Evolutionary conservation across 2,797 vertebrate species (phyloP).

Genomic region (Hippopotamyrus pictus): DNA sequence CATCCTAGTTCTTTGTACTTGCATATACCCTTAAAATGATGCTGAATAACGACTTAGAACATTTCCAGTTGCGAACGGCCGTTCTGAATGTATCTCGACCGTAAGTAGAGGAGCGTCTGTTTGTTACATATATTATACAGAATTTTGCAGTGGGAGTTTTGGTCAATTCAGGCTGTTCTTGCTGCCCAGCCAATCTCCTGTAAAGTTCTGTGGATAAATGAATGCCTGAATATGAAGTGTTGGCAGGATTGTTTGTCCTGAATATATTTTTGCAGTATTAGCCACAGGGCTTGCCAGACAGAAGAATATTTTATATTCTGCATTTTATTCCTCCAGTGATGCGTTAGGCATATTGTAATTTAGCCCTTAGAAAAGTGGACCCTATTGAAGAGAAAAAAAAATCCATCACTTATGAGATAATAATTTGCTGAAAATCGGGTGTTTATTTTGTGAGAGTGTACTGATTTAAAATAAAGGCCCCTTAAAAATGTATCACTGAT

Average conservation of each 20-base stretch:
- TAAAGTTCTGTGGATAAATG: not conserved
- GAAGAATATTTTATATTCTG: not conserved
- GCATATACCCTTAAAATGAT: not conserved
- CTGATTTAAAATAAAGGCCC: not conserved
- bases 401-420: not conserved
- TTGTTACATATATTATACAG: not conserved
- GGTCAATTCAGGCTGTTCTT: not conserved
- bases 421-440: not conserved
- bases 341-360: not conserved
- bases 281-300: not conserved
- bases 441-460: not conserved
- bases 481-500: not conserved
- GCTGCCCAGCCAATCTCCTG: not conserved
- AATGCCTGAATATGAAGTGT: not conserved
- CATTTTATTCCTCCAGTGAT: not conserved
- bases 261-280: not conserved
- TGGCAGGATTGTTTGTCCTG: not conserved
- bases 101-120: not conserved
- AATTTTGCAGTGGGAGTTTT: not conserved
- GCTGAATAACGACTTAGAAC: not conserved
- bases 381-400: not conserved
- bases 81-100: not conserved
- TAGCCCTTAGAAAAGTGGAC: not conserved
- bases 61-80: not conserved
- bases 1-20: not conserved